phyloP scores from a whole-genome alignment of 2,797 vertebrate genomes.

The Odontamblyopus rebecca region DNA sequence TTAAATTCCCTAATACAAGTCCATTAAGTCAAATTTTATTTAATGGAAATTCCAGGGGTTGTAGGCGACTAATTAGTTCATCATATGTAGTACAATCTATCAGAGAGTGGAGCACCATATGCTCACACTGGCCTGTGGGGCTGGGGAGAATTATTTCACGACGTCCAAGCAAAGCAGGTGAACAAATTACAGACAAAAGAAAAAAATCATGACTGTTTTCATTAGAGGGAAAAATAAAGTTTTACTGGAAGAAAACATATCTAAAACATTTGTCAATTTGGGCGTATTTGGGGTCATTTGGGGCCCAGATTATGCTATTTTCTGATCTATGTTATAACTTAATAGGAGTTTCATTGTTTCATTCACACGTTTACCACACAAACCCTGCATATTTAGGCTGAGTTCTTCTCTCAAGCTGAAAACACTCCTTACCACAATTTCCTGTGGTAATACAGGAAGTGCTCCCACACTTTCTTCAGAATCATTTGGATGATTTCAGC shows the following conservation, averaged over 20 bases:
- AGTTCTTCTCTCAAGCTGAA: too few species aligned
- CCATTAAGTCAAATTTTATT: constrained; percentile 58
- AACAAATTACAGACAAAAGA: constrained; percentile 21
- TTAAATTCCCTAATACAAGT: constrained; percentile 46
- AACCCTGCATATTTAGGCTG: too few species aligned
- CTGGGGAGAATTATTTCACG: constrained; percentile 55
- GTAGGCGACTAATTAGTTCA: constrained; percentile 61
- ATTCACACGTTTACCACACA: too few species aligned
- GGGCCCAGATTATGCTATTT: too few species aligned
- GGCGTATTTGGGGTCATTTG: not conserved
- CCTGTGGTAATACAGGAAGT: too few species aligned
- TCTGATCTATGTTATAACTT: too few species aligned
- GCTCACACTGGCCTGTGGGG: constrained; percentile 67
- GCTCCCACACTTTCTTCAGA: too few species aligned
- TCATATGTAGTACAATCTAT: constrained; percentile 59
- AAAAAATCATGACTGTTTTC: not conserved
- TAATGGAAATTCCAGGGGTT: constrained; percentile 54
- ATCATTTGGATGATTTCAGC: too few species aligned
- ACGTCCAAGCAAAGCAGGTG: constrained; percentile 55
- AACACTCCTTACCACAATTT: too few species aligned
- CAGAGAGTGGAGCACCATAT: constrained; percentile 63
- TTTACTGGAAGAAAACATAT: not conserved
- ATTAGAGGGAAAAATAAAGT: not conserved
- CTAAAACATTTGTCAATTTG: not conserved
- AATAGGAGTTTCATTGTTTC: too few species aligned